Evolutionary conservation across 2,888 invertebrate genomes (phyloP).

Genomic region (Lissocephala sabroskyi): DNA sequence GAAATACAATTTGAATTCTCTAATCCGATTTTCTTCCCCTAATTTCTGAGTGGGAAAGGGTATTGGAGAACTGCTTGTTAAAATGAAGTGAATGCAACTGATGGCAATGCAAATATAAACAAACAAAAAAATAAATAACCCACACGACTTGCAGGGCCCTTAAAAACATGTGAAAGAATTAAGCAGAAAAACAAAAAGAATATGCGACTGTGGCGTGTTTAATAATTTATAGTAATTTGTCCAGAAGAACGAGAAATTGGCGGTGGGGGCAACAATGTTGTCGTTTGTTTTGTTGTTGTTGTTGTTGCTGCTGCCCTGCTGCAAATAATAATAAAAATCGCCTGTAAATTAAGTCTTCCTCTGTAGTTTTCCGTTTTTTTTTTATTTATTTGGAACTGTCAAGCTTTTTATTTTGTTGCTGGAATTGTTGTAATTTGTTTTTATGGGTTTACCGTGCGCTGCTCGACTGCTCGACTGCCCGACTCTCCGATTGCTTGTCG

Average conservation of each 20-base stretch:
- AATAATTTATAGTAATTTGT: conserved; percentile 56
- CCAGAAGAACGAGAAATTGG: conserved; percentile 23
- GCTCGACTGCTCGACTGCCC: not conserved
- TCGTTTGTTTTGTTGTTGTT: not conserved
- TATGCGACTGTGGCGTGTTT: conserved; percentile 9
- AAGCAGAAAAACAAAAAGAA: conserved; percentile 36
- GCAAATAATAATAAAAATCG: conserved; percentile 27
- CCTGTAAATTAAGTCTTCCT: conserved; percentile 44
- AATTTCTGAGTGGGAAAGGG: no score
- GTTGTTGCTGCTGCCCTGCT: conserved; percentile 9
- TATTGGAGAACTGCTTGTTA: no score
- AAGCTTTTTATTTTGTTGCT: no score
- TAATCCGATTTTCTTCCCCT: no score
- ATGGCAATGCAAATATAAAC: no score
- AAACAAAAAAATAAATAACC: not conserved
- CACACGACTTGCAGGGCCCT: not conserved
- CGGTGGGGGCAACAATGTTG: not conserved
- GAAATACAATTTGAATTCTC: no score
- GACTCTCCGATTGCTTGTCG: not conserved
- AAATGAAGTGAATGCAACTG: no score
- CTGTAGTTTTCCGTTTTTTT: not conserved
- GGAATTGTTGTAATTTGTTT: no score
- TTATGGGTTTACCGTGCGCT: no score
- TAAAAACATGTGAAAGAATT: conserved; percentile 24
- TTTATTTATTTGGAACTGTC: no score